These are phyloP conservation scores for Clytia hemisphaerica DNA, from an alignment of 30 jellyfish, hydroid and myxozoan genomes.

Conservation along the genomic window DNA sequence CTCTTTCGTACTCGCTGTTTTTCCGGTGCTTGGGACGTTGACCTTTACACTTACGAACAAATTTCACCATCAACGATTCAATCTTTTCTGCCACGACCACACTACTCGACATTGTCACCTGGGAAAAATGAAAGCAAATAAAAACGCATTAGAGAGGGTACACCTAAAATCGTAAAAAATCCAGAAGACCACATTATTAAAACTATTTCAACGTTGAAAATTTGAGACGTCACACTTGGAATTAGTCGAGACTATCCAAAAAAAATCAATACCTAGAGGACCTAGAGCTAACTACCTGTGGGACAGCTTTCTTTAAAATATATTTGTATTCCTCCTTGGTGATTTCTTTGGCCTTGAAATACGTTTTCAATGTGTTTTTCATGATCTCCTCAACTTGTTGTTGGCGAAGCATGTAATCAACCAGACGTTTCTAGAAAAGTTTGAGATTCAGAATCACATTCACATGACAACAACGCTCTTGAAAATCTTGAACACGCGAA, in stretches of 20 bases:
- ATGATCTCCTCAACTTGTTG: slow-evolving; percentile 88
- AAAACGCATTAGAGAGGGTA: too few relatives aligned
- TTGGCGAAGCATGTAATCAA: slow-evolving; percentile 77
- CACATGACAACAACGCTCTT: too few relatives aligned
- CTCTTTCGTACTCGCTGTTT: neutral
- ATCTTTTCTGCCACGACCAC: slow-evolving; percentile 83
- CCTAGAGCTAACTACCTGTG: slow-evolving; percentile 54
- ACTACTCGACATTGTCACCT: slow-evolving; percentile 95
- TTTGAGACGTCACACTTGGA: too few relatives aligned
- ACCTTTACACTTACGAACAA: slow-evolving; percentile 86
- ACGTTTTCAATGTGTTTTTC: slow-evolving; percentile 60
- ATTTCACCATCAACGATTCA: slow-evolving; percentile 70
- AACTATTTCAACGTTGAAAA: too few relatives aligned
- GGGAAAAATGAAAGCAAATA: neutral
- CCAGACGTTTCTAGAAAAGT: slow-evolving; percentile 59
- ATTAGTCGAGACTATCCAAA: too few relatives aligned
- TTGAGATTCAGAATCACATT: too few relatives aligned
- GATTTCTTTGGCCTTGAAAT: slow-evolving; percentile 64
- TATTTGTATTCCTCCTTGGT: slow-evolving; percentile 90
- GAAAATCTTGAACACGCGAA: too few relatives aligned
- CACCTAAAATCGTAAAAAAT: neutral
- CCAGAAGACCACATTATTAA: too few relatives aligned
- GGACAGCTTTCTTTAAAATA: slow-evolving; percentile 91
- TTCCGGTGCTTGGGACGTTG: slow-evolving; percentile 48
- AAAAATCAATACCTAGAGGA: neutral